Percentiles rank a stretch among this genome's conserved stretches.
phyloP scores from a whole-genome alignment of 1,140 invertebrate genomes.

The Ceratina japonica region DNA sequence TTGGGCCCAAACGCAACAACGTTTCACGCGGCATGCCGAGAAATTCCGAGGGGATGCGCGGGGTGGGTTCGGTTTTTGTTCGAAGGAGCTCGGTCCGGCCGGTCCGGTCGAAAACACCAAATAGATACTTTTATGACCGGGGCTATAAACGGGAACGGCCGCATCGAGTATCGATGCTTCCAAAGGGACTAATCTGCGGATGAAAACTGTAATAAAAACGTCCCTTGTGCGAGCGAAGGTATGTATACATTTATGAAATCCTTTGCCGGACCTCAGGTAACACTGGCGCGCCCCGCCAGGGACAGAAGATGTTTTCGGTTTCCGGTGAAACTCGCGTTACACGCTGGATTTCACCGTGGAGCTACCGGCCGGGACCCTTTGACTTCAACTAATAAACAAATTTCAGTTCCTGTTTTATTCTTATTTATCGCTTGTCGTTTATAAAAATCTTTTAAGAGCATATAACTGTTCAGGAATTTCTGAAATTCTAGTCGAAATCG shows the following conservation, averaged over 20 bases:
- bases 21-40: conserved; percentile 50
- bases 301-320: not conserved
- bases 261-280: conserved; percentile 40
- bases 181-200: conserved; percentile 74
- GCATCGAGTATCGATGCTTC: conserved; percentile 70
- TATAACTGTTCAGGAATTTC: too few relatives aligned
- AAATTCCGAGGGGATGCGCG: conserved; percentile 52
- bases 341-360: not conserved
- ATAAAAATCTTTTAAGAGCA: too few relatives aligned
- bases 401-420: too few relatives aligned
- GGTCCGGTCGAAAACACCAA: conserved; percentile 67
- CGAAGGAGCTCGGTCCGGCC: conserved; percentile 47
- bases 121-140: conserved; percentile 72
- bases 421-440: too few relatives aligned
- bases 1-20: conserved; percentile 58
- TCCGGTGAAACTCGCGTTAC: not conserved
- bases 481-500: too few relatives aligned
- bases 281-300: not conserved
- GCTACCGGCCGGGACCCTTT: too few relatives aligned
- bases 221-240: conserved; percentile 7
- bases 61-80: conserved; percentile 59
- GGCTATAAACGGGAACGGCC: conserved; percentile 61
- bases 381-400: too few relatives aligned
- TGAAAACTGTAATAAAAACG: conserved; percentile 75
- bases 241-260: conserved; percentile 53